Conservation (phyloP, 2,888 invertebrate genomes). For the Agrilus mali region DNA sequence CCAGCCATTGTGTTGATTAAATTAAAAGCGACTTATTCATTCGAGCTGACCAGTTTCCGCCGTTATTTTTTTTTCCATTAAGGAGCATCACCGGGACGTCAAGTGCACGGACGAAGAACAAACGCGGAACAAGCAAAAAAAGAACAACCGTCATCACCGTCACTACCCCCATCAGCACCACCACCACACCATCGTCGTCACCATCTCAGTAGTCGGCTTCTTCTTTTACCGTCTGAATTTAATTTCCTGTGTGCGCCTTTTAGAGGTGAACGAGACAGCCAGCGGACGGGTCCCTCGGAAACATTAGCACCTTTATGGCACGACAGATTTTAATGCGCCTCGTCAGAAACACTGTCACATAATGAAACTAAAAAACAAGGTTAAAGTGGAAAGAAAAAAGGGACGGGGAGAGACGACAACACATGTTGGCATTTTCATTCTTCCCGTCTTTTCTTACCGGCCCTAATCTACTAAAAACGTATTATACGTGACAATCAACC, state of each 20-base stretch:
- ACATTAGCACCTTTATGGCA: constrained; percentile 33
- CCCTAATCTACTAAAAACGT: too few relatives aligned
- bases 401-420: too few relatives aligned
- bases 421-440: too few relatives aligned
- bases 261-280: constrained; percentile 28
- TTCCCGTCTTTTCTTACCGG: too few relatives aligned
- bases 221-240: constrained; percentile 36
- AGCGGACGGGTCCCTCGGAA: constrained; percentile 22
- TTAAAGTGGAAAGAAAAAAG: constrained; percentile 3
- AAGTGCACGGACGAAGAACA: constrained; percentile 24
- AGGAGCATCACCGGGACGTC: constrained; percentile 26
- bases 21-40: constrained; percentile 37
- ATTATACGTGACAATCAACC: too few relatives aligned
- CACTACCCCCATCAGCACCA: constrained; percentile 13
- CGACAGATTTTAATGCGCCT: constrained; percentile 26
- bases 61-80: constrained; percentile 30
- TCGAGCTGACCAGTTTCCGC: constrained; percentile 26
- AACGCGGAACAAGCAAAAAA: constrained; percentile 31
- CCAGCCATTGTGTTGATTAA: constrained; percentile 32
- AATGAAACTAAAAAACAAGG: constrained; percentile 11
- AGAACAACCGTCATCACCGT: constrained; percentile 25
- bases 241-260: constrained; percentile 35
- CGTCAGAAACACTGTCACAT: constrained; percentile 30
- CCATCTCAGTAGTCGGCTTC: constrained; percentile 24
- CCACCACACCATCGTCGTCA: constrained; percentile 8